Conservation (phyloP, 2,113 vertebrate species). For the Gavia stellata region DNA sequence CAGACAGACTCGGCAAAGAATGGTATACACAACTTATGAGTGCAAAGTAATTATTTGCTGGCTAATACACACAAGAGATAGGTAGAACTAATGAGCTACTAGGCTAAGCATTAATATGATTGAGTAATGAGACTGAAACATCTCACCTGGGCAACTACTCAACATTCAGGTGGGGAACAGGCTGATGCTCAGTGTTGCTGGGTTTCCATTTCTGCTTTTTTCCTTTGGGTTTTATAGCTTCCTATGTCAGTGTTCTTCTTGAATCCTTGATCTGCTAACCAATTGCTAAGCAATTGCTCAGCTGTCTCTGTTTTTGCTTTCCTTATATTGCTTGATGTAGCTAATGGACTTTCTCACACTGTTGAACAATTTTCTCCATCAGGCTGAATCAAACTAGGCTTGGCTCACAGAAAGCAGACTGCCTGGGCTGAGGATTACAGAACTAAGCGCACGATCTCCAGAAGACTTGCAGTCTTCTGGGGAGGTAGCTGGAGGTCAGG, state of each 20-base stretch:
- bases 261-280: not conserved
- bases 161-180: not conserved
- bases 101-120: not conserved
- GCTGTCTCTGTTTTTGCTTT: not conserved
- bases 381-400: not conserved
- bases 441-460: not conserved
- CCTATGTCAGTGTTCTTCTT: not conserved
- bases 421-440: not conserved
- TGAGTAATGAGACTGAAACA: not conserved
- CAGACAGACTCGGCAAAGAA: not conserved
- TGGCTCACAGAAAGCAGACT: not conserved
- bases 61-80: not conserved
- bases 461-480: not conserved
- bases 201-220: not conserved
- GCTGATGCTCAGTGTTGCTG: not conserved
- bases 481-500: not conserved
- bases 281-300: not conserved
- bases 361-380: not conserved
- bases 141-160: not conserved
- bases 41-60: not conserved
- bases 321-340: not conserved
- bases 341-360: not conserved
- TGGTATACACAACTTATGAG: accelerated
- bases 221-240: not conserved
- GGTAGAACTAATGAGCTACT: not conserved